These are phyloP conservation scores for Delichon dasypus DNA, from an alignment of 2,797 vertebrate species.

Conservation along the genomic window DNA sequence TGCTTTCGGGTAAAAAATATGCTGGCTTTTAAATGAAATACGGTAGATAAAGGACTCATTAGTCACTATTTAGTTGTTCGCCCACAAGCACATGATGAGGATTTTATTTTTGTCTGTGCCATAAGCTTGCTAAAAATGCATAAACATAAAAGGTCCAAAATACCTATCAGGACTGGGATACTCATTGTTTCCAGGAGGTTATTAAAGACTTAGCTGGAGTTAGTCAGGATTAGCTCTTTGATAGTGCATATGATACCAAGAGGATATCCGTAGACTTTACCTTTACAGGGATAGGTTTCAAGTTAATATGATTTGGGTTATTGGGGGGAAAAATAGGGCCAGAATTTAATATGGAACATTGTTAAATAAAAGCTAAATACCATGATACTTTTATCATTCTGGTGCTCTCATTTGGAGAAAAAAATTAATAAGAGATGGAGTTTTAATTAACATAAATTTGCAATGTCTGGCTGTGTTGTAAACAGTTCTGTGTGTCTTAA, in stretches of 20 bases:
- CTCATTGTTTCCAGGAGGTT: slow-evolving; percentile 10
- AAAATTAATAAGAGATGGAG: neutral
- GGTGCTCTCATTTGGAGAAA: neutral
- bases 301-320: neutral
- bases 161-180: neutral
- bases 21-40: neutral
- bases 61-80: neutral
- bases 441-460: neutral
- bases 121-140: slow-evolving; percentile 3
- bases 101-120: neutral
- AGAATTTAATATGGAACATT: neutral
- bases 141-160: neutral
- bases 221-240: slow-evolving; percentile 17
- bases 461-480: neutral
- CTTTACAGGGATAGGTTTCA: neutral
- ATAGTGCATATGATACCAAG: neutral
- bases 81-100: neutral
- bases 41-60: neutral
- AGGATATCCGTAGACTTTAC: neutral
- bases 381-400: neutral
- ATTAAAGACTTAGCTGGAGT: slow-evolving; percentile 43
- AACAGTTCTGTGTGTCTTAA: neutral
- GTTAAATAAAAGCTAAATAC: neutral
- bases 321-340: neutral
- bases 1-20: slow-evolving; percentile 1